Base-by-base conservation (phyloP, 92 coral and sea anemone species). In the Zoanthus sociatus region DNA sequence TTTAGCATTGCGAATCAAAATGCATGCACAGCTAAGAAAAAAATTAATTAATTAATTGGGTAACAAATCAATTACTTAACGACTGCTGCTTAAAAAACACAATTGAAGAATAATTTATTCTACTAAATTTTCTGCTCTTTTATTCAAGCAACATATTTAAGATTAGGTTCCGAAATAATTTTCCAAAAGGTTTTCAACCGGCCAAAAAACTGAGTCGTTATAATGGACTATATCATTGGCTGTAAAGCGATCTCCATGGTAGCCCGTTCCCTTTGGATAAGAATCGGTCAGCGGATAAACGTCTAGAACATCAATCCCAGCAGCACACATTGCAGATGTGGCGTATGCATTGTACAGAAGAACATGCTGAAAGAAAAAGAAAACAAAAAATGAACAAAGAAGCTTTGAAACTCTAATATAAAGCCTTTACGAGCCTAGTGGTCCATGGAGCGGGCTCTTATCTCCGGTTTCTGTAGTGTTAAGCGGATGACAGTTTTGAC, bases 231-330 rank as follows among this genome's bases (percentile, higher is more conserved):
- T 78, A 11, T 90, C 92, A 72, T 90, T 83, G 71, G 69, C 84
- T 86, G 87, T 90, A 50, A 73, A 90, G 68, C 45, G 73, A 7
- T 67, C 89, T 44, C 87, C 84, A 12, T 78, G 87, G 66, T 88
- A 87, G 69, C 92, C 92, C 53, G 92, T 90, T 74, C 92, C 92
- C 45, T 56, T 68, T 13, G 92, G 92, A 16, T 90, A 90, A 11
- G 92, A 70, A 64, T 82, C 89, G 73, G 92, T 90, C 87, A 90
- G 83, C 67, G 89, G 89, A 45, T 90, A 84, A 13, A 90, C 83
- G 83, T 90, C 92, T 10, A 90, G 71, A 16, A 90, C 78, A 61
- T 90, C 89, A 47, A 90, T 84, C 54, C 92, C 92, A 32, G 83
- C 87, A 18, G 71, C 75, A 77, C 92, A 90, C 92, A 90, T 90